A percentile compares a stretch with the other conserved stretches of the same genome.
Conservation (phyloP, 2,797 vertebrate species). For the Enteromius afrohamiltoni region DNA sequence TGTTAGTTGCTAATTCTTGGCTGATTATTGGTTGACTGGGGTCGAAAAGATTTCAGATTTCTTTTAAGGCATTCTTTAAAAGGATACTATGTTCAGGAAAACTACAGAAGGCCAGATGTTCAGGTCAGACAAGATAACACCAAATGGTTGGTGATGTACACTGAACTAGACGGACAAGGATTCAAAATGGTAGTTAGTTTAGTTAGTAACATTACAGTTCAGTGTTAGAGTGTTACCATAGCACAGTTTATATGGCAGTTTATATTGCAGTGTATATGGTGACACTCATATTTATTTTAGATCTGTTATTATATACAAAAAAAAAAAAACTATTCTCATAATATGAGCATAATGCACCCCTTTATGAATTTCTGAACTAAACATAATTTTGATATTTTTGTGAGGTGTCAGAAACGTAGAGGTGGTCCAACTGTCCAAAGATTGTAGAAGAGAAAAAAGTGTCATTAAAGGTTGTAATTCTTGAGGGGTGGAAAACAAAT, state of each 20-base stretch:
- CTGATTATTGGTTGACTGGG: neutral
- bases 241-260: neutral
- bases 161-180: neutral
- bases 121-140: neutral
- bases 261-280: neutral
- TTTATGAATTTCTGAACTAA: neutral
- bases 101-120: neutral
- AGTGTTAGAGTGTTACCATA: neutral
- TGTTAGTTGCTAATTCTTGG: neutral
- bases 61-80: neutral
- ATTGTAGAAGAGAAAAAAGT: neutral
- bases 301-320: neutral
- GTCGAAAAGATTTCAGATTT: neutral
- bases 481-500: neutral
- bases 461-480: neutral
- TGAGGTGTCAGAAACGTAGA: neutral
- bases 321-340: neutral
- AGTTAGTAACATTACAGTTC: neutral
- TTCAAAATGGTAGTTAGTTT: conserved; percentile 1
- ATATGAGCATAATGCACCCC: neutral
- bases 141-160: neutral
- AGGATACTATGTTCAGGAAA: neutral
- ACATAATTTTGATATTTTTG: neutral
- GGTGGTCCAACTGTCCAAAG: neutral
- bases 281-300: neutral